A percentile compares a stretch with the other conserved stretches of the same genome.
These are phyloP conservation scores for Acanthosepion lycidas DNA, from an alignment of 2,888 invertebrate species.

Conservation along the genomic window DNA sequence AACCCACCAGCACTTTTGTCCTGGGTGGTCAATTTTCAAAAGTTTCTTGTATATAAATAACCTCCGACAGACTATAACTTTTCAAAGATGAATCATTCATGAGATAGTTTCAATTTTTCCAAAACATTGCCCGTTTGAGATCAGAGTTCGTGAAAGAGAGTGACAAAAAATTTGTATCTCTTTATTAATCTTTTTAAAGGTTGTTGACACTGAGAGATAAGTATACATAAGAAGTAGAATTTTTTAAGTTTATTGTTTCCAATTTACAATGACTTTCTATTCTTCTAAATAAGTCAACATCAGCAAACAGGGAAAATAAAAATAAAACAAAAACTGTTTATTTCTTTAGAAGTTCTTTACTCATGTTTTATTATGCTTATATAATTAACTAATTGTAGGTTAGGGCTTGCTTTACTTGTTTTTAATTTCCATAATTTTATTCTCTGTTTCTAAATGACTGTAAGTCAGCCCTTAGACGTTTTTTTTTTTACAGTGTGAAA, in stretches of 20 bases:
- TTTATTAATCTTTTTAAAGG: background rate
- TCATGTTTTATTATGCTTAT: background rate
- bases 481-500: too few relatives aligned
- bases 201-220: background rate
- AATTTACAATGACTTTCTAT: background rate
- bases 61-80: background rate
- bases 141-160: background rate
- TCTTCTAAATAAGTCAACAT: background rate
- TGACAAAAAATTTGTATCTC: background rate
- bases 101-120: background rate
- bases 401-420: too few relatives aligned
- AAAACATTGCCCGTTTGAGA: background rate
- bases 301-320: background rate
- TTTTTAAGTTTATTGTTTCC: background rate
- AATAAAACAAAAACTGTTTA: too few relatives aligned
- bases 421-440: too few relatives aligned
- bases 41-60: background rate
- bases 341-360: background rate
- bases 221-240: background rate
- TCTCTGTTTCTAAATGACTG: too few relatives aligned
- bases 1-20: background rate
- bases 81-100: background rate
- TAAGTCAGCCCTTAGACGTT: too few relatives aligned
- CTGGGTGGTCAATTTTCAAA: slow-evolving; percentile 33
- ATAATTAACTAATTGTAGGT: too few relatives aligned